phyloP scores from a whole-genome alignment of 2,797 vertebrate genomes.

The Orientallactaga sibirica region DNA sequence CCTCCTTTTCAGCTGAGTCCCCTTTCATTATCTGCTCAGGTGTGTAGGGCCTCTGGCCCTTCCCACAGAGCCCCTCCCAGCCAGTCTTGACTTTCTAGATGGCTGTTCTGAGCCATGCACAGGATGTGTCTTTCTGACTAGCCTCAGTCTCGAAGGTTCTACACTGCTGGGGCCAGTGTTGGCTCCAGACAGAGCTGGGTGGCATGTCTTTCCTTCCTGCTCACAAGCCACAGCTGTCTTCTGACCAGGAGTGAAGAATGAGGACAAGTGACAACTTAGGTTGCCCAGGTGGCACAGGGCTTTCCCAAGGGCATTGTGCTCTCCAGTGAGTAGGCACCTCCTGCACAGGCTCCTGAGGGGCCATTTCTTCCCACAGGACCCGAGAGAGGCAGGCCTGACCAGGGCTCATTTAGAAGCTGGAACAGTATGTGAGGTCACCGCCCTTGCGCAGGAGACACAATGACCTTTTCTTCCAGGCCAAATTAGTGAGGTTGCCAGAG shows the following conservation, averaged over 20 bases:
- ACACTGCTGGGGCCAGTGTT: neutral
- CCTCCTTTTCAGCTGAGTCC: no score
- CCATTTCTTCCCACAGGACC: constrained; percentile 30
- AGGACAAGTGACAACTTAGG: neutral
- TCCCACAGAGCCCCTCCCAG: neutral
- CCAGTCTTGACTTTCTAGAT: fast-evolving
- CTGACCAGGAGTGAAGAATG: neutral
- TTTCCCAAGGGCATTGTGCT: constrained; percentile 65
- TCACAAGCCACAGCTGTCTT: constrained; percentile 48
- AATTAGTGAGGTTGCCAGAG: constrained; percentile 78
- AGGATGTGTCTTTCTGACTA: neutral
- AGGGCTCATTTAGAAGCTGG: constrained; percentile 41
- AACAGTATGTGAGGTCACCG: constrained; percentile 62
- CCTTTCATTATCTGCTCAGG: neutral
- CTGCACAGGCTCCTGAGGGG: constrained; percentile 62
- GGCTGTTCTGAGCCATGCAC: fast-evolving
- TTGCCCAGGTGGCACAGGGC: neutral
- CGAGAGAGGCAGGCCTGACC: neutral
- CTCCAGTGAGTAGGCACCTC: constrained; percentile 55
- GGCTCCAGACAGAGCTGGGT: neutral
- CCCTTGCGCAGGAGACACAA: constrained; percentile 63
- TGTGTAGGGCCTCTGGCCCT: neutral
- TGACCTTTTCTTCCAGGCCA: constrained; percentile 69
- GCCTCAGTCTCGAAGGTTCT: constrained; percentile 8
- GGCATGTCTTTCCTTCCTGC: neutral